Conservation (phyloP, 2,797 vertebrate genomes). For the Sorex maritimensis region DNA sequence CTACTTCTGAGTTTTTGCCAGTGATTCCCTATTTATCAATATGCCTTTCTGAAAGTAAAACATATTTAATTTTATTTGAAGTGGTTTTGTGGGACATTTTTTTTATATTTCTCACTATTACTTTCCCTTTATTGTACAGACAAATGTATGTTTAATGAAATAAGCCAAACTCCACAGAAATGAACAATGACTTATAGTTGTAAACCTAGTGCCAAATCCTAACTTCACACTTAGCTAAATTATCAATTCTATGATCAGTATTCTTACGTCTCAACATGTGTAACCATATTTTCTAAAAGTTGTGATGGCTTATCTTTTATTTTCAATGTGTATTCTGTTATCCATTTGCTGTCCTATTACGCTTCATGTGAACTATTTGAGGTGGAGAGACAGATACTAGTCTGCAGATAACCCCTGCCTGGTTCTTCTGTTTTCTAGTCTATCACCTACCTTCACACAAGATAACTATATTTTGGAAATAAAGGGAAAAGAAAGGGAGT, state of each 20-base stretch:
- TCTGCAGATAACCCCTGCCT: too few relatives aligned
- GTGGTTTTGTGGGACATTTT: slow-evolving; percentile 19
- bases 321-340: not conserved
- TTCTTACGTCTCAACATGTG: not conserved
- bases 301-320: not conserved
- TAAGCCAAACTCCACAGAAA: not conserved
- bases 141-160: too few relatives aligned
- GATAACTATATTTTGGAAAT: too few relatives aligned
- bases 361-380: not conserved
- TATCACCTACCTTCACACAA: too few relatives aligned
- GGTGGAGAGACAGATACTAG: too few relatives aligned
- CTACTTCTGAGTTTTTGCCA: not conserved
- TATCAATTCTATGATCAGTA: not conserved
- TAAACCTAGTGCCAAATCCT: not conserved
- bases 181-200: too few relatives aligned
- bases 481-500: too few relatives aligned
- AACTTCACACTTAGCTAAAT: not conserved
- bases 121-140: slow-evolving; percentile 8
- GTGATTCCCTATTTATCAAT: not conserved
- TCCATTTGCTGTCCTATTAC: not conserved
- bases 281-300: not conserved
- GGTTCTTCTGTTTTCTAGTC: too few relatives aligned
- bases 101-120: not conserved
- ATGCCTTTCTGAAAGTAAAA: slow-evolving; percentile 1
- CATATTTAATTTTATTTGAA: slow-evolving; percentile 13